Evolutionary conservation across 2,888 invertebrate species (phyloP), one percentile per base, ranked within the genome.

Genomic region (Epinotia nisella): DNA sequence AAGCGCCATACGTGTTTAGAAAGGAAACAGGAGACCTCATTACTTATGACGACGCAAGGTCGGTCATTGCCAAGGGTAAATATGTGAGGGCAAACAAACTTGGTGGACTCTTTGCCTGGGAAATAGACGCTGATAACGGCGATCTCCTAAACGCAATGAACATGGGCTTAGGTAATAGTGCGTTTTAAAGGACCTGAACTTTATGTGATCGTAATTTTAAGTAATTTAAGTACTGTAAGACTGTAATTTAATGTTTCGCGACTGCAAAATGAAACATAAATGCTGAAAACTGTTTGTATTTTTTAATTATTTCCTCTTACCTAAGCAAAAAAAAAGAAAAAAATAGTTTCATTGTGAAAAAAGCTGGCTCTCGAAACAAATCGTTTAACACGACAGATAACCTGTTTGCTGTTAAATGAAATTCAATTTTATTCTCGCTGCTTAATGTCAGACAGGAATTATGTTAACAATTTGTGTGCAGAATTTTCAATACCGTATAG

Each of bases 91-190:
- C 89, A 76, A 93, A 93, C 76, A 93, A 93, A 72, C 80, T 93
- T 0, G 93, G 93, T 5, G 93, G 93, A 64, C 77, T 93, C 10
- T 93, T 93, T 72, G 90, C 93, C 9, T 93, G 93, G 93, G 93
- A 93, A 82, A 88, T 93, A 1, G 93, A 93, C 61, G 93, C 93
- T 0, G 93, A 93, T 75, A 93, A 93, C 77, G 93, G 93, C 29
- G 93, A 93, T 49, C 86, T 93, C 66, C 76, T 92, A 65, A 93
- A 93, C 76, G 92, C 92, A 5, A 93, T 93, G 93, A 93, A 93
- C 75, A 87, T 90, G 84, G 93, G 92, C 15, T 83, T 93, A 3
- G 93, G 93, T 0, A 93, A 93, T 75, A 88, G 81, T 81, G 79
- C 85, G 79, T 74, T 71, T 71, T 78, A 62, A 71, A 61, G 9